Percentiles rank a stretch among this genome's conserved stretches.
phyloP scores from a whole-genome alignment of 2,797 vertebrate species.

The Microhierax caerulescens region DNA sequence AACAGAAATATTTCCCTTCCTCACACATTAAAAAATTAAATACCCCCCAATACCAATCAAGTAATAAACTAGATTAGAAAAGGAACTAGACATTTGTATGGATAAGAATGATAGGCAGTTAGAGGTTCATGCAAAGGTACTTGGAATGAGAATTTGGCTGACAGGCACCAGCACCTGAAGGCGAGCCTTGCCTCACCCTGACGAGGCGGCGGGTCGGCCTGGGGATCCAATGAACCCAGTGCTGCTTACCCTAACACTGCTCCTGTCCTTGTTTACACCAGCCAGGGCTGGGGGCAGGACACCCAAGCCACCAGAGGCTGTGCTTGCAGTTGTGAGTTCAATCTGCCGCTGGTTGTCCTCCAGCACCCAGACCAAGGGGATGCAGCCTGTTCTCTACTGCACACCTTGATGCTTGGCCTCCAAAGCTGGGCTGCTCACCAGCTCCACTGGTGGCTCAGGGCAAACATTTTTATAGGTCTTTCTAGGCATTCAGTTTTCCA shows the following conservation, averaged over 20 bases:
- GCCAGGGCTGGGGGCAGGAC: neutral
- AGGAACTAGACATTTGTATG: neutral
- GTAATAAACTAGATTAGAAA: neutral
- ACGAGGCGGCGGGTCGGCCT: neutral
- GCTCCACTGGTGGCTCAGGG: neutral
- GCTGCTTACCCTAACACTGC: neutral
- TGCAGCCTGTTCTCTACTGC: neutral
- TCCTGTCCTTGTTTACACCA: too few relatives aligned
- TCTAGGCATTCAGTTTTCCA: neutral
- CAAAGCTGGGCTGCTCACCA: neutral
- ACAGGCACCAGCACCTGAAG: neutral
- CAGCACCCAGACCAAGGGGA: neutral
- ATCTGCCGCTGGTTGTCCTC: neutral
- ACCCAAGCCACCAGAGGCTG: neutral
- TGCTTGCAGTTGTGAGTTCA: neutral
- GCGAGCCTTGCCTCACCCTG: accelerated
- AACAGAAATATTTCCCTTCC: neutral
- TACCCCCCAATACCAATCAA: neutral
- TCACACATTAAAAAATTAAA: neutral
- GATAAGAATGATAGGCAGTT: neutral
- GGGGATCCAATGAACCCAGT: neutral
- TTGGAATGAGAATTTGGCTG: neutral
- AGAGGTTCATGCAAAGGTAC: neutral
- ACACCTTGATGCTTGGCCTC: neutral
- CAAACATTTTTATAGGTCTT: neutral